Evolutionary conservation across 2,797 vertebrate species (phyloP).

Genomic region (Cyprinodon diabolis): DNA sequence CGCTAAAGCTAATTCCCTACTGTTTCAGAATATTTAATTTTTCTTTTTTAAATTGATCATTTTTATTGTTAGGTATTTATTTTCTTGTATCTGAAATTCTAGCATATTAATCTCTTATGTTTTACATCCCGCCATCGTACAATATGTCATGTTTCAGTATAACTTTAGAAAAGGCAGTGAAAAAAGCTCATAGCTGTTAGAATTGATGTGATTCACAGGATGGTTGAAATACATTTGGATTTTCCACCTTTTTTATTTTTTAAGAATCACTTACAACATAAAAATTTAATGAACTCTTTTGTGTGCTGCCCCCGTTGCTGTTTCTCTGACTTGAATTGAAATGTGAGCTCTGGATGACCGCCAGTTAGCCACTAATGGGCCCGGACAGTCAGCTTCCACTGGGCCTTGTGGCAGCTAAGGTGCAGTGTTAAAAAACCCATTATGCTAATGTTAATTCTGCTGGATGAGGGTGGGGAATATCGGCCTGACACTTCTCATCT

Average conservation of each 20-base stretch:
- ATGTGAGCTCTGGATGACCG: slow-evolving; percentile 55
- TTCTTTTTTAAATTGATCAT: neutral
- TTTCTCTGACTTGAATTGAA: slow-evolving; percentile 56
- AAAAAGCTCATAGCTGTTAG: neutral
- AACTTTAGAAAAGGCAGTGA: neutral
- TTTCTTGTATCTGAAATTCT: neutral
- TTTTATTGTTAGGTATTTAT: neutral
- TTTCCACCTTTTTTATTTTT: neutral
- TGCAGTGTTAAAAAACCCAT: slow-evolving; percentile 75
- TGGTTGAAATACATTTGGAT: neutral
- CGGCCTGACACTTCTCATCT: slow-evolving; percentile 57
- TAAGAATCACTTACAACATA: slow-evolving; percentile 27
- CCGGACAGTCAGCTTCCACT: slow-evolving; percentile 60
- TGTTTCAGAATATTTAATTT: neutral
- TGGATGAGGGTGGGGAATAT: slow-evolving; percentile 46
- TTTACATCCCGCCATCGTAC: neutral
- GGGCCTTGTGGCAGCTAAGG: slow-evolving; percentile 66
- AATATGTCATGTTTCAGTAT: neutral
- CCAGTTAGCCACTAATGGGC: slow-evolving; percentile 72
- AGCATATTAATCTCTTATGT: neutral
- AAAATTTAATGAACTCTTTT: slow-evolving; percentile 66
- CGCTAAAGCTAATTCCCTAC: neutral
- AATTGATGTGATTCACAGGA: neutral
- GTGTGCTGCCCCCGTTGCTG: slow-evolving; percentile 38
- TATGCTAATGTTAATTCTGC: slow-evolving; percentile 77